Conservation (phyloP, 2,113 vertebrate species). For the cattle (Bos taurus) region DNA sequence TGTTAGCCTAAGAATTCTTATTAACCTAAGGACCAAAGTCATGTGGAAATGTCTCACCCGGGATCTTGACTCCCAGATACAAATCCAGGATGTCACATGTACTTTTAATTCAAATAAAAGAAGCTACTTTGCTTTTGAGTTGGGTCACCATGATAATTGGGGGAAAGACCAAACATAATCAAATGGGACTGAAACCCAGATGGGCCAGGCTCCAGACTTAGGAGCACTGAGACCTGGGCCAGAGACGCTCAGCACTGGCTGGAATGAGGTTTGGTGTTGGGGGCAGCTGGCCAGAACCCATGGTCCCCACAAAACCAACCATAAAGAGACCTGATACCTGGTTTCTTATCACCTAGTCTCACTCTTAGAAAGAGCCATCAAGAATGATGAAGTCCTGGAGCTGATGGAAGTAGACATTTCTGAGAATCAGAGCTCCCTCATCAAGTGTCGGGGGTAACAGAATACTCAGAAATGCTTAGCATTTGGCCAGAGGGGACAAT, state of each 20-base stretch:
- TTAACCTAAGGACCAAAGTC: constrained; percentile 6
- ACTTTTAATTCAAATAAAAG: neutral
- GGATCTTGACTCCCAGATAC: neutral
- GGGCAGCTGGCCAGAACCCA: neutral
- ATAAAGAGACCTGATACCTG: neutral
- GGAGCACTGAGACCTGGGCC: neutral
- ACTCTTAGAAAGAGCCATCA: neutral
- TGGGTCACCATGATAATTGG: neutral
- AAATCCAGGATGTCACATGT: neutral
- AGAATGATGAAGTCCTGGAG: neutral
- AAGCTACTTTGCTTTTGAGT: neutral
- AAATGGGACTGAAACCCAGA: neutral
- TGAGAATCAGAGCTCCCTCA: neutral
- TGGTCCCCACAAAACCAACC: neutral
- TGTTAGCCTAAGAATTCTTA: neutral
- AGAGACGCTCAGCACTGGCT: neutral
- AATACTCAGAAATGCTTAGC: neutral
- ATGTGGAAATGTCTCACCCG: neutral
- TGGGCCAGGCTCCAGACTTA: neutral
- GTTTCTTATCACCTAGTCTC: neutral
- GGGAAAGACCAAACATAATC: neutral
- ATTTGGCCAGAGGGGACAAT: neutral
- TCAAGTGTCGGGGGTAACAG: neutral
- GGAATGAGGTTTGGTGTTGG: neutral
- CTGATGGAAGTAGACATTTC: neutral